Base-by-base conservation (phyloP, 2,888 invertebrate species). In the Polydesmus complanatus region DNA sequence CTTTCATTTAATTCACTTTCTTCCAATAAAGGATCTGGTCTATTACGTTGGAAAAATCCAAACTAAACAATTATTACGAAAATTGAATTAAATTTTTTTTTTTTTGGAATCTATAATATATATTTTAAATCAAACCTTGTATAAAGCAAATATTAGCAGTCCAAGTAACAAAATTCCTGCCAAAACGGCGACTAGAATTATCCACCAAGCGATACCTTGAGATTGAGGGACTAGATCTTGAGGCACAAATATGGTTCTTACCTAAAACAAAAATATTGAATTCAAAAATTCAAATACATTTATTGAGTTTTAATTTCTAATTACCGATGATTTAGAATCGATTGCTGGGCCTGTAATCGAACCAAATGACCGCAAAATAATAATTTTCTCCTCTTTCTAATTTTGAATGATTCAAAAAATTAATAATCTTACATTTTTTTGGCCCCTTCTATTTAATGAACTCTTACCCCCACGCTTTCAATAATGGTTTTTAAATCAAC, bases 101-200 rank as follows among this genome's bases (percentile, higher is more conserved):
- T 37, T 2, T 22, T 26, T 53, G 3, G 11, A n/a, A 3, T 26
- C 23, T 53, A 22, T 25, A 18, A 3, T 21, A 37, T 37, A 25
- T 27, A 8, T 26, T n/a, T n/a, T n/a, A n/a, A n/a, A n/a, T n/a
- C n/a, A n/a, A n/a, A 61, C 61, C 61, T 61, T 61, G 25, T 56
- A 61, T 25, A 61, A 52, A 19, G 56, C 51, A 11, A 23, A 26
- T 37, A 51, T 37, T 26, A 61, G 26, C 14, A 27, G 49, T 5
- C 37, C 56, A 2, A 61, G 47, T 2, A 61, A 21, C 25, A 61
- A 19, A 21, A 61, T 26, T 8, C 61, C 61, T 23, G 51, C 61
- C 14, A 61, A 8, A 2, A 61, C 37, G 1, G 61, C 61, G 18
- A 61, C n/a, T 3, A 57, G 27, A 19, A 57, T 57, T 21, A 61